Evolutionary conservation across 2,797 vertebrate species (phyloP).

Genomic region (Sebastes flavidus): DNA sequence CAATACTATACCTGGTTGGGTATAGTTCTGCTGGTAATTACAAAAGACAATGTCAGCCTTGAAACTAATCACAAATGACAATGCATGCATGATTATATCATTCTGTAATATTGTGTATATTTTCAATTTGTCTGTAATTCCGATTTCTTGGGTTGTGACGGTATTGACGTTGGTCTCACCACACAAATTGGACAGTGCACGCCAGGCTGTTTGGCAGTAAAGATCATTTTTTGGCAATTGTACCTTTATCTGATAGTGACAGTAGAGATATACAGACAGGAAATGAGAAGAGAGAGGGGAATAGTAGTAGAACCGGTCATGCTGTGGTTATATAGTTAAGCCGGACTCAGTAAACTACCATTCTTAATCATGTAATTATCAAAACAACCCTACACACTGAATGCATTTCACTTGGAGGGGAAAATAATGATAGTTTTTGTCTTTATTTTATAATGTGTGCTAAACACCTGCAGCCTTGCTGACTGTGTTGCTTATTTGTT

Average conservation of each 20-base stretch:
- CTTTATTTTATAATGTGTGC: neutral
- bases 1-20: neutral
- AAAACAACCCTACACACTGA: neutral
- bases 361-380: neutral
- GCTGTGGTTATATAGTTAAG: neutral
- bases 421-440: neutral
- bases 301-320: neutral
- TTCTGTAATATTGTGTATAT: neutral
- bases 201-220: neutral
- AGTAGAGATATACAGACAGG: neutral
- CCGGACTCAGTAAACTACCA: neutral
- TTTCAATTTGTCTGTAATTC: neutral
- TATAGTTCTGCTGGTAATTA: too few species aligned
- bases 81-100: neutral
- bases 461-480: neutral
- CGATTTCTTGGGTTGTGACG: neutral
- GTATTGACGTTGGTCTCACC: neutral
- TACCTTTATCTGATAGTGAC: neutral
- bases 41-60: constrained; percentile 43
- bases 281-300: neutral
- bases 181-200: neutral
- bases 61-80: constrained; percentile 36
- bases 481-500: neutral
- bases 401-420: neutral
- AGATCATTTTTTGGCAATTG: neutral